Base-by-base conservation (phyloP, 92 coral and sea anemone species). In the Phenganax marumi region DNA sequence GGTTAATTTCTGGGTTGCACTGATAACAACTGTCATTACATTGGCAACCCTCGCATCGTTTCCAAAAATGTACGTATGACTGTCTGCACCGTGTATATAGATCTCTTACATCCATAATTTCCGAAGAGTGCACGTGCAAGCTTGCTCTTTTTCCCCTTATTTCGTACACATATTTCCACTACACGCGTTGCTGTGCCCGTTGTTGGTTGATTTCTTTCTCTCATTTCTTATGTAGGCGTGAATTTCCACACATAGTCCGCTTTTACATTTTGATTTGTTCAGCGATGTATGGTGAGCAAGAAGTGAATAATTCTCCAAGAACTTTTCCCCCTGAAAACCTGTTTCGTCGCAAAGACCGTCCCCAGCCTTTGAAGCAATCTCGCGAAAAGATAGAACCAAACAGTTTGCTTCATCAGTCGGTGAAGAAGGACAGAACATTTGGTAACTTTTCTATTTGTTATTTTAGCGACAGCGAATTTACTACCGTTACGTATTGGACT, bases 231-330 rank as follows among this genome's bases (percentile, higher is more conserved):
- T 90, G 52, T 87, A 89, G 97, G 77, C 98, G 94, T 55, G 87
- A 73, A 73, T 94, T 90, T 86, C 98, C 98, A 9, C 98, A 94
- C 69, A 89, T 88, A 10, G 80, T 92, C 6, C 95, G 98, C 46
- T 95, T 92, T 84, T 93, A 92, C 61, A 82, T 95, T 62, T 88
- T 95, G 54, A 52, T 92, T n/a, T 80, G 91, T 85, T 95, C 97
- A 43, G 90, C 91, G 18, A 26, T 87, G 10, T 89, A 90, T 65
- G 95, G 97, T 92, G 61, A 92, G 98, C 86, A 43, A 12, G 39
- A 46, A 33, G 2, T 33, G 43, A 33, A 33, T 33, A 33, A 33
- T 33, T 33, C 43, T 33, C 43, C 43, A 33, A 33, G 43, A 33
- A 33, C 43, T 1, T 33, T 33, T 33, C 5, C 43, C 43, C 43